Conservation (phyloP, 1,140 invertebrate species). For the Andricus grossulariae region DNA sequence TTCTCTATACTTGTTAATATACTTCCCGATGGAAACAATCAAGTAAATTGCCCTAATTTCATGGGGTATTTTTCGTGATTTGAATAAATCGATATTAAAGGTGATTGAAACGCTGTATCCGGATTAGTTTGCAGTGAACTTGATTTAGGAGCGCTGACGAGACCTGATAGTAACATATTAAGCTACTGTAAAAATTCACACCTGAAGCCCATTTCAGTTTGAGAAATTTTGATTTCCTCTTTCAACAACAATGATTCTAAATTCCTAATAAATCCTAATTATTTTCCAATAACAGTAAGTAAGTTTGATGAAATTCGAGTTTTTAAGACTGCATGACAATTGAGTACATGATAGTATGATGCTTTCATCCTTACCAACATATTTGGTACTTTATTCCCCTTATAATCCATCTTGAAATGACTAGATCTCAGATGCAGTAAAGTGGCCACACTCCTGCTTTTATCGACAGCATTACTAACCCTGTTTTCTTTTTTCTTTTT, state of each 20-base stretch:
- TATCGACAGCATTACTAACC: background rate
- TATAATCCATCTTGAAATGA: no score
- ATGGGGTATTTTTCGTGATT: constrained; percentile 5
- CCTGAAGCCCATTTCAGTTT: background rate
- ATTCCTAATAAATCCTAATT: background rate
- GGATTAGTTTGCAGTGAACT: constrained; percentile 1
- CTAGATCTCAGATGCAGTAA: no score
- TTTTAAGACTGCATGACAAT: no score
- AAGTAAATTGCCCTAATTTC: constrained; percentile 11
- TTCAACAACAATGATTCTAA: background rate
- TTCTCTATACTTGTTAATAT: background rate
- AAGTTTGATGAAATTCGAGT: no score
- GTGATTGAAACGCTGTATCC: constrained; percentile 1
- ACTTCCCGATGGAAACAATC: background rate
- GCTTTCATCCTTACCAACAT: no score
- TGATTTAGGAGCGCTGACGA: background rate
- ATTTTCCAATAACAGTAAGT: no score
- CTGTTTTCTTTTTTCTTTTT: background rate
- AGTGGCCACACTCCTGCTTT: no score
- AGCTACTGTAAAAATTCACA: background rate
- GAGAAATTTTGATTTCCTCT: background rate
- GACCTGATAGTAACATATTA: background rate
- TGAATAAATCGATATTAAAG: constrained; percentile 15
- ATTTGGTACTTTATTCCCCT: no score
- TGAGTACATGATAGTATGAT: no score